A percentile compares a stretch with the other conserved stretches of the same genome.
Conservation (phyloP, 2,888 invertebrate species). For the Drosophila imparisetae region DNA sequence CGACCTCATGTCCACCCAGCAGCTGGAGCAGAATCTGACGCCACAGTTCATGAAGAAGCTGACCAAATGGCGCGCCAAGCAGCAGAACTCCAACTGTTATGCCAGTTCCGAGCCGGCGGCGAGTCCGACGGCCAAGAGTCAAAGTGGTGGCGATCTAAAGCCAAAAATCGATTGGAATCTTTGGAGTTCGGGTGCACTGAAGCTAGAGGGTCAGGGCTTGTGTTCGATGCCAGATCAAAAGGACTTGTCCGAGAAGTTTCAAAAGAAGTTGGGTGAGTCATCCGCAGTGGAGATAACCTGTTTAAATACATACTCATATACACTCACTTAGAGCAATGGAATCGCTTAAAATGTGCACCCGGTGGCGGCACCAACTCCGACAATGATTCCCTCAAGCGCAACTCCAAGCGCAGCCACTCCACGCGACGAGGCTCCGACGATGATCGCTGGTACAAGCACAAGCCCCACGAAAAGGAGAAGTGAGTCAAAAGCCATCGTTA, state of each 20-base stretch:
- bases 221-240: constrained; percentile 87
- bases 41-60: constrained; percentile 93
- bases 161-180: constrained; percentile 87
- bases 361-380: constrained; percentile 85
- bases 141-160: constrained; percentile 83
- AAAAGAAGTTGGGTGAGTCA: constrained; percentile 89
- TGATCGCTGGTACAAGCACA: constrained; percentile 87
- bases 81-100: constrained; percentile 66
- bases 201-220: constrained; percentile 84
- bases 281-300: neutral
- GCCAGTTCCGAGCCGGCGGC: constrained; percentile 67
- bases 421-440: constrained; percentile 77
- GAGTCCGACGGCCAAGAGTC: constrained; percentile 69
- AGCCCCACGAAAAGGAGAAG: constrained; percentile 88
- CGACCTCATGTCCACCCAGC: constrained; percentile 80
- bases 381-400: constrained; percentile 81
- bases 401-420: constrained; percentile 68
- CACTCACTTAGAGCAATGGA: constrained; percentile 89
- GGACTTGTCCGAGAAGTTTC: constrained; percentile 92
- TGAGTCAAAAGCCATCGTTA: constrained; percentile 79
- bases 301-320: neutral
- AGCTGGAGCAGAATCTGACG: constrained; percentile 89
- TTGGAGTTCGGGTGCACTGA: constrained; percentile 86
- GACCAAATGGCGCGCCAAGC: constrained; percentile 92
- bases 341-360: constrained; percentile 88